phyloP scores from a whole-genome alignment of 1,140 invertebrate genomes.

The Cyclargus thomasi region DNA sequence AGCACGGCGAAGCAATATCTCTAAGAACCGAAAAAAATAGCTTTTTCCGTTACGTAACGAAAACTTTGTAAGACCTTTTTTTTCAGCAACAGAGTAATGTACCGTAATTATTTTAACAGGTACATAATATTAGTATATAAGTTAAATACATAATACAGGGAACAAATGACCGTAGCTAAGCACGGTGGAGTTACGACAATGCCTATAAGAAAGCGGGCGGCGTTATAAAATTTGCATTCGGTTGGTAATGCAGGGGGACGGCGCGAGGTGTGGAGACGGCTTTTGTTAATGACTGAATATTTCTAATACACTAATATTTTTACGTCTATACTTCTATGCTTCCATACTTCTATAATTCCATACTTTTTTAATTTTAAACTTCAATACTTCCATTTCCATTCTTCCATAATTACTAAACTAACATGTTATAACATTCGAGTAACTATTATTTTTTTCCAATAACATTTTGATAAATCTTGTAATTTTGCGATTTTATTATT shows the following conservation, averaged over 20 bases:
- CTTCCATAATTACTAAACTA: too few species aligned
- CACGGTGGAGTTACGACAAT: conserved; percentile 64
- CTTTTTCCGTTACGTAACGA: background rate
- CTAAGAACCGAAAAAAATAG: too few species aligned
- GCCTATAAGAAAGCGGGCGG: conserved; percentile 72
- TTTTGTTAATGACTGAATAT: conserved; percentile 21
- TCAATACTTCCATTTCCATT: too few species aligned
- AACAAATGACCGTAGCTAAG: conserved; percentile 68
- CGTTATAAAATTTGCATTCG: conserved; percentile 74
- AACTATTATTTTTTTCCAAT: too few species aligned
- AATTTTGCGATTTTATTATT: too few species aligned
- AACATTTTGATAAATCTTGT: too few species aligned
- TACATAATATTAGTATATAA: background rate
- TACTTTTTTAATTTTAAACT: too few species aligned
- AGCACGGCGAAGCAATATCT: too few species aligned
- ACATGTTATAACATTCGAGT: too few species aligned
- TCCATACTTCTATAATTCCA: too few species aligned
- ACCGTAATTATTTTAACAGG: background rate
- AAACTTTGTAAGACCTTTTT: background rate
- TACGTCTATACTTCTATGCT: too few species aligned
- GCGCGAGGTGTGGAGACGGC: conserved; percentile 34
- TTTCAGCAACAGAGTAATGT: background rate
- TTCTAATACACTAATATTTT: too few species aligned
- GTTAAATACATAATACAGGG: conserved; percentile 21
- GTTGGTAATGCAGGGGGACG: conserved; percentile 52